A percentile compares a stretch with the other conserved stretches of the same genome.
These are phyloP conservation scores for Parauchenoglanis ngamensis DNA, from an alignment of 2,797 vertebrate species.

Conservation along the genomic window DNA sequence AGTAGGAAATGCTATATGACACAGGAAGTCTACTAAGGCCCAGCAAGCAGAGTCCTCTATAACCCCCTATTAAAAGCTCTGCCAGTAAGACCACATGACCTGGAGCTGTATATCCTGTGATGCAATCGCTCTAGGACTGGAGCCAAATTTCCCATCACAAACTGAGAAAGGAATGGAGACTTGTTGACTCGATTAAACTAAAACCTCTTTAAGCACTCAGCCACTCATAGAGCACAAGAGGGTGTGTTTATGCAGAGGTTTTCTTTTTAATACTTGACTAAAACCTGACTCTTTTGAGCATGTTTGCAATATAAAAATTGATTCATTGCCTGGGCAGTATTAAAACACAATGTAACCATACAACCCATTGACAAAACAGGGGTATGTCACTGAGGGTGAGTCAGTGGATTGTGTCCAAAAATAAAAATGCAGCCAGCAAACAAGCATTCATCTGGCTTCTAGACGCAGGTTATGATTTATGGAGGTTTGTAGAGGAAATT, in stretches of 20 bases:
- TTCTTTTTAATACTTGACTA: slow-evolving; percentile 18
- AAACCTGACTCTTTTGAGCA: slow-evolving; percentile 49
- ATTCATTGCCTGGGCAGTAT: slow-evolving; percentile 30
- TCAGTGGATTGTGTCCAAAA: slow-evolving; percentile 14
- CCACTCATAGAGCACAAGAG: slow-evolving; percentile 19
- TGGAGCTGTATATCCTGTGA: slow-evolving; percentile 44
- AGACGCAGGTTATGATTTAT: slow-evolving; percentile 42
- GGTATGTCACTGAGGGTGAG: slow-evolving; percentile 26
- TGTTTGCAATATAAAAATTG: slow-evolving; percentile 33
- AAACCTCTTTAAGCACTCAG: slow-evolving; percentile 24
- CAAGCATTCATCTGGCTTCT: slow-evolving; percentile 16
- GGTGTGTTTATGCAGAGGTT: slow-evolving; percentile 15
- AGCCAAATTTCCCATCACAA: slow-evolving; percentile 56
- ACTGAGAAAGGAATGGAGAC: slow-evolving; percentile 16
- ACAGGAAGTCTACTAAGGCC: slow-evolving; percentile 59
- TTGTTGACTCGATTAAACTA: slow-evolving; percentile 37
- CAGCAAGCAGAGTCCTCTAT: slow-evolving; percentile 35
- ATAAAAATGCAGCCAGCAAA: slow-evolving; percentile 29
- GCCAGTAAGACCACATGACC: slow-evolving; percentile 44
- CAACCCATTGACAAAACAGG: slow-evolving; percentile 22
- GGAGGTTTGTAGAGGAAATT: slow-evolving; percentile 50
- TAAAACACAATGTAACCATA: slow-evolving; percentile 57
- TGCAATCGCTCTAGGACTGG: slow-evolving; percentile 46
- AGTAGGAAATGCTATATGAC: slow-evolving; percentile 59
- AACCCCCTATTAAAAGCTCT: slow-evolving; percentile 31